Evolutionary conservation across 2,113 vertebrate species (phyloP).

Genomic region (Leptobrachium leishanense): DNA sequence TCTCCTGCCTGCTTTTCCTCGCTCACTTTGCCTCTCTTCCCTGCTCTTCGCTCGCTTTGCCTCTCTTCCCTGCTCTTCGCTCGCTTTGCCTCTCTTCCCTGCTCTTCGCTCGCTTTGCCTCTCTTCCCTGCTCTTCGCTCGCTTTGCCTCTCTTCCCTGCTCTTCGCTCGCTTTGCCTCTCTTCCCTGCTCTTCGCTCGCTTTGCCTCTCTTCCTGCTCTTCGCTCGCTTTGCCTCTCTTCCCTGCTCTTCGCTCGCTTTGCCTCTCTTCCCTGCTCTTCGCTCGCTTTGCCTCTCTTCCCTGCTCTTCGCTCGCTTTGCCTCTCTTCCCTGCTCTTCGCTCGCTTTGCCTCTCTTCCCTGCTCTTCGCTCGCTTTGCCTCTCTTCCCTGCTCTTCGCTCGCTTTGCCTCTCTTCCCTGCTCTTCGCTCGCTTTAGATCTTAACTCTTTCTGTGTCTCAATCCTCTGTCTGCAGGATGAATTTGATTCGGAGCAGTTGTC

Average conservation of each 20-base stretch:
- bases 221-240: background rate
- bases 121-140: too few species aligned
- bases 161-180: background rate
- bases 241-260: background rate
- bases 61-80: too few species aligned
- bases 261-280: background rate
- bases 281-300: background rate
- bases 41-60: too few species aligned
- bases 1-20: too few species aligned
- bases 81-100: too few species aligned
- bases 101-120: too few species aligned
- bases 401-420: too few species aligned
- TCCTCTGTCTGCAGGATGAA: constrained; percentile 77
- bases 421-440: too few species aligned
- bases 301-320: background rate
- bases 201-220: background rate
- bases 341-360: too few species aligned
- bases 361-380: too few species aligned
- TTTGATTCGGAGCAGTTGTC: constrained; percentile 93
- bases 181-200: background rate
- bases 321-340: too few species aligned
- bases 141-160: background rate
- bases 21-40: too few species aligned
- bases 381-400: accelerated
- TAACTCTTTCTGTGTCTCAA: background rate